Evolutionary conservation across 2,113 vertebrate species (phyloP).

Genomic region (Grus americana): DNA sequence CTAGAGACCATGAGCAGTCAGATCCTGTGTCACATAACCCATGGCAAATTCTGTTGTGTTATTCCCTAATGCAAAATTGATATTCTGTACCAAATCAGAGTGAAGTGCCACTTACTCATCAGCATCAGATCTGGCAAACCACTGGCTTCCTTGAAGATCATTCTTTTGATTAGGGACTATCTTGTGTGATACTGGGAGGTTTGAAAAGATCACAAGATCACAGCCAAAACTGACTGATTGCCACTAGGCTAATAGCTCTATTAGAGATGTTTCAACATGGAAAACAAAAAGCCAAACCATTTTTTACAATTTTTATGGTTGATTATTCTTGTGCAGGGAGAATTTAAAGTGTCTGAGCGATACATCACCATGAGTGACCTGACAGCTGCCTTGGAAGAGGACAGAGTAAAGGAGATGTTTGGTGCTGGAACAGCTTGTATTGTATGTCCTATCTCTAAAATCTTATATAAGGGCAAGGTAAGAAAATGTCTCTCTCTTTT

Average conservation of each 20-base stretch:
- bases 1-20: not conserved
- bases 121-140: not conserved
- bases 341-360: slow-evolving; percentile 87
- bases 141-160: not conserved
- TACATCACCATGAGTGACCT: slow-evolving; percentile 87
- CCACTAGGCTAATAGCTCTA: not conserved
- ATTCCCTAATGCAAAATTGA: not conserved
- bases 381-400: slow-evolving; percentile 75
- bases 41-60: not conserved
- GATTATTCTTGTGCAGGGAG: slow-evolving; percentile 68
- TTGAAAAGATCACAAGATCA: not conserved
- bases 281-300: not conserved
- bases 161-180: not conserved
- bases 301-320: not conserved
- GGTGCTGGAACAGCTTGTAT: slow-evolving; percentile 89
- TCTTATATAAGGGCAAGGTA: slow-evolving; percentile 87
- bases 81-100: not conserved
- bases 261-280: not conserved
- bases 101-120: not conserved
- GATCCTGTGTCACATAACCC: not conserved
- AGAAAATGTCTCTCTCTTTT: not conserved
- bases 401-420: slow-evolving; percentile 88
- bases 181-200: not conserved
- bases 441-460: slow-evolving; percentile 82
- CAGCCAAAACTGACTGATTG: not conserved